phyloP scores from a whole-genome alignment of 1,140 invertebrate species.

The Euwallacea fornicatus region DNA sequence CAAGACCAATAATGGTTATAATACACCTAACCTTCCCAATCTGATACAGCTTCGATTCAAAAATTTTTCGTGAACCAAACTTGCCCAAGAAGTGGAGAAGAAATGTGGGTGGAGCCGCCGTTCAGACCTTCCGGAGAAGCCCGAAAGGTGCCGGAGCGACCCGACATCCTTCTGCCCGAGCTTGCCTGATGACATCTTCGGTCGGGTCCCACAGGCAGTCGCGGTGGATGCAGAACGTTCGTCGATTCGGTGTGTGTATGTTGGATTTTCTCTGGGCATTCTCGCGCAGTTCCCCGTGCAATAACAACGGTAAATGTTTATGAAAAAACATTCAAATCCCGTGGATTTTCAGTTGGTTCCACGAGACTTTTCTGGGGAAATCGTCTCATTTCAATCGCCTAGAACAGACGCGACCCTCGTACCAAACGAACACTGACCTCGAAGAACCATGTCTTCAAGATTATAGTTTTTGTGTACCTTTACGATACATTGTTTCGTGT shows the following conservation, averaged over 20 bases:
- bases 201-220: slow-evolving; percentile 25
- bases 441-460: slow-evolving; percentile 25
- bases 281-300: background rate
- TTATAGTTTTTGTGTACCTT: slow-evolving; percentile 27
- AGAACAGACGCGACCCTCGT: background rate
- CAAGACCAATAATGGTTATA: too few relatives aligned
- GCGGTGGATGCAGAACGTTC: slow-evolving; percentile 23
- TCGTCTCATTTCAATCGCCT: background rate
- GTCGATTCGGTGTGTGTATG: slow-evolving; percentile 13
- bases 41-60: slow-evolving; percentile 23
- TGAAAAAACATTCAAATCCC: background rate
- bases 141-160: slow-evolving; percentile 25
- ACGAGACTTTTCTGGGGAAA: too few relatives aligned
- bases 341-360: background rate
- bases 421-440: slow-evolving; percentile 23
- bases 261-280: slow-evolving; percentile 2
- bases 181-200: slow-evolving; percentile 38
- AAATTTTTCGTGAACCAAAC: slow-evolving; percentile 33
- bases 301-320: slow-evolving; percentile 25
- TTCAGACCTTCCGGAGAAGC: slow-evolving; percentile 24
- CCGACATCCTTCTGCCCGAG: slow-evolving; percentile 34
- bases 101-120: slow-evolving; percentile 39
- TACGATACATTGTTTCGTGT: slow-evolving; percentile 25
- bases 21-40: slow-evolving; percentile 22
- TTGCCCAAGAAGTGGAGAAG: slow-evolving; percentile 14